Base-by-base conservation (phyloP, 1,140 invertebrate genomes). In the Hypothenemus hampei region DNA sequence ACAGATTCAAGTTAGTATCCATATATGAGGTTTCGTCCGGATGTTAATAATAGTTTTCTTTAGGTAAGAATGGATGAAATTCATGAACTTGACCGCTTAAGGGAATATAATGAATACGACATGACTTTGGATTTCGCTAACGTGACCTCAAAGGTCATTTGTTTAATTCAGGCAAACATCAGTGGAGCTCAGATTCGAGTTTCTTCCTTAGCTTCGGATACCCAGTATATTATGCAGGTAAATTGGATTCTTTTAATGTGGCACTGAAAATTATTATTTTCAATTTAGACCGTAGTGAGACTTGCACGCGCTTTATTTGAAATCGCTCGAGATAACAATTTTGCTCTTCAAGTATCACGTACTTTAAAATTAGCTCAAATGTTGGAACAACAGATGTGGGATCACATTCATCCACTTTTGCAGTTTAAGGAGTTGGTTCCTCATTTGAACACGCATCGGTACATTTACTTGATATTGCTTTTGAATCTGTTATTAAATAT, bases 261-360 rank as follows among this genome's bases (percentile, higher is more conserved):
- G 15, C 13, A 29, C 0, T 46, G 6, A 10, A 46, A 10, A 16
- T 29, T 5, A 51, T 59, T 50, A 7, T 13, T 36, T 61, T 21
- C 37, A 11, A 20, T 70, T 63, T 35, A 97, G 84, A 99, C 98
- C 72, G 86, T 91, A 26, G 81, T 85, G 0, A 77, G 97, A 57
- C 94, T 99, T 59, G 82, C 86, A 8, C 77, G 96, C 41, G 94
- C 93, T 0, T 72, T 98, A 20, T 99, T 98, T 73, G 95, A 99
- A 67, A 92, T 98, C 59, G 89, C 89, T 4, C 71, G 98, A 5
- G 78, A 89, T 31, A 86, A 86, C 64, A 92, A 92, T 61, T 95
- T 93, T 78, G 85, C 95, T 0, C 77, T 93, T 36, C 83, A 97
- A 78, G 85, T 95, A 0, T 84, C 81, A 1, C 73, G 90, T 21